A percentile compares a stretch with the other conserved stretches of the same genome.
These are phyloP conservation scores for Argya squamiceps DNA, from an alignment of 2,797 vertebrate species.

Conservation along the genomic window DNA sequence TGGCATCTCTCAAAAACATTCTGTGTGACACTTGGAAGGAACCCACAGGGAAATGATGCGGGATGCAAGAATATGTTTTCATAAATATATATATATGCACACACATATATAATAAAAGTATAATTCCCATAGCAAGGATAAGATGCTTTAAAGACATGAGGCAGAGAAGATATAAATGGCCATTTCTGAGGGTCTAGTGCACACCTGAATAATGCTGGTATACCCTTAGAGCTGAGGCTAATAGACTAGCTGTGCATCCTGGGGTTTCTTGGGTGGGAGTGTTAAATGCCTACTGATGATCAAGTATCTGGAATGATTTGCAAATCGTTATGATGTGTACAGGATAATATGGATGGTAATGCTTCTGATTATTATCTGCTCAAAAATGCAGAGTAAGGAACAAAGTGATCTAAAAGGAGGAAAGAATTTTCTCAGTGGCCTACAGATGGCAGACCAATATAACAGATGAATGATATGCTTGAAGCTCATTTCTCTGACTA, in stretches of 20 bases:
- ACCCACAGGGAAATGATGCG: neutral
- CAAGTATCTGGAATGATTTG: neutral
- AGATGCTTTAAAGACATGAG: neutral
- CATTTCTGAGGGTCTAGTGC: neutral
- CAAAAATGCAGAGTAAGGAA: neutral
- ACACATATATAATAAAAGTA: neutral
- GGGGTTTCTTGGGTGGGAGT: neutral
- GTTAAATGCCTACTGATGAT: neutral
- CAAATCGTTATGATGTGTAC: neutral
- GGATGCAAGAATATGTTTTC: neutral
- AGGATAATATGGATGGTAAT: neutral
- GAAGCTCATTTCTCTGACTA: neutral
- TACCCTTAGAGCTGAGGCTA: neutral
- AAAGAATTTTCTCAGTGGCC: constrained; percentile 51
- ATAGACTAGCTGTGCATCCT: neutral
- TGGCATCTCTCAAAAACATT: neutral
- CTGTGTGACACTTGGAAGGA: neutral
- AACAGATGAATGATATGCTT: constrained; percentile 10
- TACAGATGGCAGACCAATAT: constrained; percentile 69
- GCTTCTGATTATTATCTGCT: neutral
- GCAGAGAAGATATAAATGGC: neutral
- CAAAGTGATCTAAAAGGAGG: neutral
- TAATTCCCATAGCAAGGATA: neutral
- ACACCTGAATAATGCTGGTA: neutral
- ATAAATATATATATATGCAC: accelerated